Conservation (phyloP, 2,113 vertebrate genomes). For the mouse (Mus musculus) region DNA sequence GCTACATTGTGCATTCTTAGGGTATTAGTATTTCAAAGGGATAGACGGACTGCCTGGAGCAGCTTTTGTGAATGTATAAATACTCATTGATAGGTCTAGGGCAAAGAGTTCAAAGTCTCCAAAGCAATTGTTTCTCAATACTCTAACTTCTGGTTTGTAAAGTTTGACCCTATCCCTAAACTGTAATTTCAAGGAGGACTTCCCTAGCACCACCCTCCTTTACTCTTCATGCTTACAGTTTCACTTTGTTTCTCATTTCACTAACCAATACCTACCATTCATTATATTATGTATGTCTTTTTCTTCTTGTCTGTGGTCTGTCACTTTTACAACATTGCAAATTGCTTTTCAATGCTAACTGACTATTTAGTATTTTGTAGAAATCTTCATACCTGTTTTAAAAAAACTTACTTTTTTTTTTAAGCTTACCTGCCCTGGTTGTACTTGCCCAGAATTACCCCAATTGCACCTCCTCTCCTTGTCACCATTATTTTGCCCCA, state of each 20-base stretch:
- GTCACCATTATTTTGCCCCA: no score
- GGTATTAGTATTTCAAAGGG: slow-evolving; percentile 22
- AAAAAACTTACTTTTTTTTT: background rate
- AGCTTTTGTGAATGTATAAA: slow-evolving; percentile 7
- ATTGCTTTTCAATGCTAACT: background rate
- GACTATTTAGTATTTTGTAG: background rate
- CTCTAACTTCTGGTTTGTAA: background rate
- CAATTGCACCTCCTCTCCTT: no score
- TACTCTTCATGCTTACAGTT: background rate
- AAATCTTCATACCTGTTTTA: background rate
- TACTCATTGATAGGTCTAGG: background rate
- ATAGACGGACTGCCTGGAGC: slow-evolving; percentile 24
- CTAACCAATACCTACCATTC: background rate
- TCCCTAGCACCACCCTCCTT: background rate
- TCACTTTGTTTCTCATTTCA: background rate
- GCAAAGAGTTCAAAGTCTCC: background rate
- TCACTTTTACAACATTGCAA: background rate
- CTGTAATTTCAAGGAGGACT: background rate
- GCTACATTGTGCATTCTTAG: background rate
- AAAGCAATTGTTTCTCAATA: background rate
- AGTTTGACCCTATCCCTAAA: background rate
- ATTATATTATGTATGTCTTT: background rate
- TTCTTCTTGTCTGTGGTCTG: background rate
- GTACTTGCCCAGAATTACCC: no score
- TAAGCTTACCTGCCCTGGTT: no score